Base-by-base conservation (phyloP, 2,888 invertebrate genomes). In the Chironomus riparius region DNA sequence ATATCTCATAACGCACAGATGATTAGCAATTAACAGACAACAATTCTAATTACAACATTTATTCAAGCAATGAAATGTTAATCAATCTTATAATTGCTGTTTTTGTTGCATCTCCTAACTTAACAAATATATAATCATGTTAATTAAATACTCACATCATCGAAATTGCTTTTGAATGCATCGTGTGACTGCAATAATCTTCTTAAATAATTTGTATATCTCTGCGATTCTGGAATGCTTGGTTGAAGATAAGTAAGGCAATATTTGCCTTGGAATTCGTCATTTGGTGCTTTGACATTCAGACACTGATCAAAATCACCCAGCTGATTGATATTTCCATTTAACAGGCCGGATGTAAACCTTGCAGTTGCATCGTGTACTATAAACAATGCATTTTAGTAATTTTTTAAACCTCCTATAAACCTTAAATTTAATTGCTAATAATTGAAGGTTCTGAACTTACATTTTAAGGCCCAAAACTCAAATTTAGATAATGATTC, bases 221-320 rank as follows among this genome's bases (percentile, higher is more conserved):
- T 79, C 74, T 85, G 83, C 80, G 87, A 83, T 78, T 84, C 80
- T 80, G 87, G 81, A 78, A 87, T 81, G 78, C 87, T 85, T 7
- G 90, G 82, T 80, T 89, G 88, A 50, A 90, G 82, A 78, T 88
- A 87, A 10, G 89, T 87, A 78, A 91, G 82, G 79, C 91, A 91
- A 79, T 91, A 91, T 81, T 89, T 86, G 3, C 90, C 90, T 65
- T 81, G 82, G 47, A 78, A 38, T 5, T 70, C 61, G 12, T 70
- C 28, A 22, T 38, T 70, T 13, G 69, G 69, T 48, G 21, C 65
- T 13, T 15, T 38, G 4, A 69, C 76, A 21, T 47, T 72, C 18
- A 71, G 15, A 24, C 88, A 88, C 79, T 87, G 86, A 79, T 87
- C 87, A 79, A 85, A 87, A 80, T 88, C 87, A 2, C 88, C 88